A percentile compares a stretch with the other conserved stretches of the same genome.
Conservation (phyloP, 2,888 invertebrate species). For the Drosophila macrospina region DNA sequence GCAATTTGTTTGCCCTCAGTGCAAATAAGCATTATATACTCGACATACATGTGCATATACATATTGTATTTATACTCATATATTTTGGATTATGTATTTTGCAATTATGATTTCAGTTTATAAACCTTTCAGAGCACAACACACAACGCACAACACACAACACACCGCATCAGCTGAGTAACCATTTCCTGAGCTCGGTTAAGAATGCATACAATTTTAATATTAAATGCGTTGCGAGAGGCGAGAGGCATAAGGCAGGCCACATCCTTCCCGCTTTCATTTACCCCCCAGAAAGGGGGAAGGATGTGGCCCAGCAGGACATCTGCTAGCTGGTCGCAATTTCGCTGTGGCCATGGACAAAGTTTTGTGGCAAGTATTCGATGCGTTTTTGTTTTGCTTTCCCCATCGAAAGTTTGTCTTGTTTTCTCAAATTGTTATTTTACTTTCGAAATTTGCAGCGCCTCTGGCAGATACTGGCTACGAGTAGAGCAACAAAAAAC, state of each 20-base stretch:
- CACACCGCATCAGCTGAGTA: conserved; percentile 4
- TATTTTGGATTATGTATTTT: conserved; percentile 50
- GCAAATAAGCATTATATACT: conserved; percentile 49
- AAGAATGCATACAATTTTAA: conserved; percentile 79
- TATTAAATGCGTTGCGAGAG: conserved; percentile 68
- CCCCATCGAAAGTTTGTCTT: conserved; percentile 50
- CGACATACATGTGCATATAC: not conserved
- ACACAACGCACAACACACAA: not conserved
- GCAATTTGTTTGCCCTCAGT: conserved; percentile 53
- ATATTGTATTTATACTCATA: not conserved
- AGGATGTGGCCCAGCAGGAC: conserved; percentile 48
- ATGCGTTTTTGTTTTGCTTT: conserved; percentile 43
- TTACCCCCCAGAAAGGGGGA: conserved; percentile 1
- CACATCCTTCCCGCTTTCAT: too few relatives aligned
- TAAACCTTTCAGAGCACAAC: conserved; percentile 38
- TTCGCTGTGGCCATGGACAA: conserved; percentile 62
- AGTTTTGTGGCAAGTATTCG: conserved; percentile 66
- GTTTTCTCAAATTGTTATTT: conserved; percentile 77
- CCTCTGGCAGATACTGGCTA: conserved; percentile 64
- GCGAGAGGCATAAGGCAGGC: not conserved
- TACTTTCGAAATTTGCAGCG: conserved; percentile 67
- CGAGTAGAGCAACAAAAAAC: conserved; percentile 39
- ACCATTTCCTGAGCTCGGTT: conserved; percentile 47
- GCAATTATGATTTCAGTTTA: conserved; percentile 73
- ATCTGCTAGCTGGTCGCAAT: conserved; percentile 62